phyloP scores from a whole-genome alignment of 2,888 invertebrate genomes.

The Apotomis betuletana region DNA sequence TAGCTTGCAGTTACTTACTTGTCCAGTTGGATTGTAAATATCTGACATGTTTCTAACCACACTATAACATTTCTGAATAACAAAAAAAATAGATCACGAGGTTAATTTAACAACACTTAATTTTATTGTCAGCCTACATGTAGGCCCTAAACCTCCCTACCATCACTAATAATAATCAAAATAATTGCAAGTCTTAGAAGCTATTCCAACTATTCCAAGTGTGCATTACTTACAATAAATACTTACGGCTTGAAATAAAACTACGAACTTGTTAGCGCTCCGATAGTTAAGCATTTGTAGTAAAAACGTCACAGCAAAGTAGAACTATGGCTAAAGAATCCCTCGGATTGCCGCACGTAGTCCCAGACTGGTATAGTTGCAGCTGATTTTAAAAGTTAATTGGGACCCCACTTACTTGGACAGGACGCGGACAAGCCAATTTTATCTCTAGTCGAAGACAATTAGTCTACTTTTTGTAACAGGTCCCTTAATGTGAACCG shows the following conservation, averaged over 20 bases:
- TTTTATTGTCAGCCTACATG: no score
- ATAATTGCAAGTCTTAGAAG: no score
- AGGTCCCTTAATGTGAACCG: conserved; percentile 20
- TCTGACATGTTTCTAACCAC: no score
- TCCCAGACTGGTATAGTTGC: background rate
- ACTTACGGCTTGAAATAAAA: background rate
- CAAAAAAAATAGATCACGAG: no score
- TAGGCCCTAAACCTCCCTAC: no score
- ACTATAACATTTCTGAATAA: no score
- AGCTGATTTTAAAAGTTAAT: conserved; percentile 38
- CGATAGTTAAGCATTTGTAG: conserved; percentile 10
- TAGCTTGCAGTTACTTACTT: no score
- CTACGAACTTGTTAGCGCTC: conserved; percentile 2
- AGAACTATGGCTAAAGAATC: conserved; percentile 34
- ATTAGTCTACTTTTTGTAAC: conserved; percentile 36
- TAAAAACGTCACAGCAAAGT: conserved; percentile 19
- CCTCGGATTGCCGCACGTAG: conserved; percentile 17
- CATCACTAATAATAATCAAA: no score
- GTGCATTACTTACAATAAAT: background rate
- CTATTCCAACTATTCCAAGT: conserved; percentile 1
- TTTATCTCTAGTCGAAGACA: conserved; percentile 36
- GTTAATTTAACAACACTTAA: no score
- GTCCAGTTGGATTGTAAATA: no score
- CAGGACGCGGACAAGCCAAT: conserved; percentile 21
- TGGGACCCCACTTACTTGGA: conserved; percentile 32